Conservation (phyloP, 2,888 invertebrate genomes). For the Oithona nana region DNA sequence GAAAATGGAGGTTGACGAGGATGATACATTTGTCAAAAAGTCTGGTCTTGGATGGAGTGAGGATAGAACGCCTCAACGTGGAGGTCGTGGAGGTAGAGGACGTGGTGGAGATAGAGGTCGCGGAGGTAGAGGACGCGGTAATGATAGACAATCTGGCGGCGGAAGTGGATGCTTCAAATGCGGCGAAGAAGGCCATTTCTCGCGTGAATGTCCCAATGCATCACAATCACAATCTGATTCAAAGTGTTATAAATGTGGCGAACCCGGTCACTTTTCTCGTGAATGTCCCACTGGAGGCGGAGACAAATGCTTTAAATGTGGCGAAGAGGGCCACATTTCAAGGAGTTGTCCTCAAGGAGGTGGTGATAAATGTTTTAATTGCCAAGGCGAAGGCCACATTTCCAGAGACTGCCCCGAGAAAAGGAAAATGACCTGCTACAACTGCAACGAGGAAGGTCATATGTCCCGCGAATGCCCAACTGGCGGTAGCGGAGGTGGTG, state of each 20-base stretch:
- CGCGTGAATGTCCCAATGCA: constrained; percentile 6
- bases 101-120: neutral
- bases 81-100: neutral
- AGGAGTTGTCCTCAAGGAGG: constrained; percentile 14
- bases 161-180: constrained; percentile 11
- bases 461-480: constrained; percentile 13
- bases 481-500: constrained; percentile 7
- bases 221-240: neutral
- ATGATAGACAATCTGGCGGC: constrained; percentile 4
- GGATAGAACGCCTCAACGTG: neutral
- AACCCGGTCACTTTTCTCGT: neutral
- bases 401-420: constrained; percentile 11
- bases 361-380: constrained; percentile 17
- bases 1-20: neutral
- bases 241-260: neutral
- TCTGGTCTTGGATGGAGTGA: no score
- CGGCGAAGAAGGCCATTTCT: constrained; percentile 9
- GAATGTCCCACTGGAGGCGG: neutral
- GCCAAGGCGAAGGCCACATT: constrained; percentile 11
- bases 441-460: constrained; percentile 15
- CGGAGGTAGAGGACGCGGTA: constrained; percentile 11
- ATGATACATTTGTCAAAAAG: neutral
- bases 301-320: constrained; percentile 16
- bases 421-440: constrained; percentile 5
- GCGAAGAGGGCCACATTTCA: constrained; percentile 15